Percentiles rank a stretch among this genome's conserved stretches.
Evolutionary conservation across 2,888 invertebrate species (phyloP).

Genomic region (Augiades crinisus): DNA sequence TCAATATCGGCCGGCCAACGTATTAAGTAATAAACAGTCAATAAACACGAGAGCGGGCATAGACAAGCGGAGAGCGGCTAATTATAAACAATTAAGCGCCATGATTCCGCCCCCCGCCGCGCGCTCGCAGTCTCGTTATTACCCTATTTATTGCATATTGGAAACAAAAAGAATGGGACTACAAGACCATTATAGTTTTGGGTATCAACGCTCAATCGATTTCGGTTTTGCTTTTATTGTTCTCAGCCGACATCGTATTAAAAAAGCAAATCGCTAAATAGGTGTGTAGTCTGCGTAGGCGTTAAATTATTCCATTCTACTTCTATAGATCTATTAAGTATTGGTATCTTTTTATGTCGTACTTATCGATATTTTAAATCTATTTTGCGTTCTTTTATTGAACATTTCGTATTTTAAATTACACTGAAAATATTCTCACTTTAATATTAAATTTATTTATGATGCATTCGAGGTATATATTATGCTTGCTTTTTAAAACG

Average conservation of each 20-base stretch:
- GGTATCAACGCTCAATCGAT: slow-evolving; percentile 7
- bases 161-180: slow-evolving; percentile 27
- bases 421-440: no score
- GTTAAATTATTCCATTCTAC: neutral
- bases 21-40: slow-evolving; percentile 76
- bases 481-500: no score
- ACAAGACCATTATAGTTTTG: slow-evolving; percentile 19
- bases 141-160: slow-evolving; percentile 26
- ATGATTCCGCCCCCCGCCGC: slow-evolving; percentile 34
- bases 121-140: slow-evolving; percentile 9
- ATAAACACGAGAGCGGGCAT: slow-evolving; percentile 53
- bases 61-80: slow-evolving; percentile 48
- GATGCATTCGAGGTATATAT: no score
- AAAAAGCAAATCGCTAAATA: slow-evolving; percentile 18
- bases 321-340: neutral
- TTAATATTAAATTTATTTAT: no score
- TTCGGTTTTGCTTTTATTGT: slow-evolving; percentile 14
- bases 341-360: neutral
- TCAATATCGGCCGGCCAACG: slow-evolving; percentile 45
- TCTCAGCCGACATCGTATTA: neutral
- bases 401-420: no score
- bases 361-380: neutral
- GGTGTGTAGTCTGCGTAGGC: neutral
- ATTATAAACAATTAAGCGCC: slow-evolving; percentile 73
- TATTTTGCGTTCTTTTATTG: no score